Base-by-base conservation (phyloP, 2,888 invertebrate genomes). In the Diabrotica balteata region DNA sequence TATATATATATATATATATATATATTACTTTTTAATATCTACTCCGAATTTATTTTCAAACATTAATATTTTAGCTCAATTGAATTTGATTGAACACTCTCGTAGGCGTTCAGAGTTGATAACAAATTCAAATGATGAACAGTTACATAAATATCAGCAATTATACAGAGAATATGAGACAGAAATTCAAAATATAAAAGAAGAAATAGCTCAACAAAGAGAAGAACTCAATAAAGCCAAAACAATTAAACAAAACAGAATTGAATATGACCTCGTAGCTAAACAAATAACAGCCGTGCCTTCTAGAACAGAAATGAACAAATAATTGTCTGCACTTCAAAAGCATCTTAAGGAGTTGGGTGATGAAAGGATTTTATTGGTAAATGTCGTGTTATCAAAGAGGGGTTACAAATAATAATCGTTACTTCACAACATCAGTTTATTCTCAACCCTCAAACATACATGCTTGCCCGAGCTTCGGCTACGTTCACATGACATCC, bases 251-350 rank as follows among this genome's bases (percentile, higher is more conserved):
- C 94, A 95, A 80, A 95, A 97, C 82, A 89, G 64, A 10, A 92
- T 93, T 85, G 96, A 97, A 82, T 97, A 97, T 85, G 96, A 97
- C 86, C 91, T 96, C 9, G 80, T 97, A 51, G 97, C 97, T 0
- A 94, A 95, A 82, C 90, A 96, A 0, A 97, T 97, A 70, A 92
- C 91, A 75, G 90, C 93, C 77, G 95, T 97, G 80, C 96, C 97
- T 0, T 95, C 96, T 79, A 88, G 97, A 74, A 92, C 91, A 78
- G 92, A 93, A 72, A 94, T 93, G 0, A 89, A 91, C 73, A 87
- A 90, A 51, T 88, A 89, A 71, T 85, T 96, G 2, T 87, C 88
- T 55, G 88, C 88, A 10, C 85, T 95, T 10, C 91, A 92, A 79
- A 89, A 90, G 17, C 94, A 96, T 80, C 85, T 96, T 32, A 86